Evolutionary conservation across 2,797 vertebrate species (phyloP).

Genomic region (Limnodromus scolopaceus): DNA sequence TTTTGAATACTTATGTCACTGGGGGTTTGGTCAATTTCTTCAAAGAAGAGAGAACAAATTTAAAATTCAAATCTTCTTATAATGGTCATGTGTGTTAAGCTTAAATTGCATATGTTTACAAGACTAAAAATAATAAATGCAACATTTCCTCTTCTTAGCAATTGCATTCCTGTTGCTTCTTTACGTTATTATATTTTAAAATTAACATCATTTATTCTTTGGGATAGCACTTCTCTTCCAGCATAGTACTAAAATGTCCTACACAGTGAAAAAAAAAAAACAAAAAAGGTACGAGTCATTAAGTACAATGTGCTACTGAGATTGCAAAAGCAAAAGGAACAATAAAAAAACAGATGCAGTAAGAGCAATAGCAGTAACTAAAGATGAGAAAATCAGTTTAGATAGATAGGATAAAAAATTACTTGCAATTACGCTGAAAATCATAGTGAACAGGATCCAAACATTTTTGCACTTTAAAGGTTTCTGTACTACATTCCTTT

Average conservation of each 20-base stretch:
- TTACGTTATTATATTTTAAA: neutral
- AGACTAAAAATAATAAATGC: neutral
- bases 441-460: neutral
- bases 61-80: slow-evolving; percentile 37
- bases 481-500: neutral
- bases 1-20: slow-evolving; percentile 25
- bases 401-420: neutral
- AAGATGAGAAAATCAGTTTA: neutral
- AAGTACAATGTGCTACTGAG: neutral
- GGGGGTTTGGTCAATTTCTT: neutral
- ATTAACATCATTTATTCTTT: neutral
- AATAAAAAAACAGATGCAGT: neutral
- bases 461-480: neutral
- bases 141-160: neutral
- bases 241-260: neutral
- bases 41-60: slow-evolving; percentile 7
- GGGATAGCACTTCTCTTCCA: neutral
- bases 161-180: neutral
- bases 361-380: neutral
- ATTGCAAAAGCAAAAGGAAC: neutral
- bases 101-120: slow-evolving; percentile 3
- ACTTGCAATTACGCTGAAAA: neutral
- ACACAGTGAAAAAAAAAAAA: neutral
- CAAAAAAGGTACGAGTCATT: neutral
- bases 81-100: neutral